Evolutionary conservation across 2,797 vertebrate genomes (phyloP), one percentile per base, ranked within the genome.

Genomic region (Argya squamiceps): DNA sequence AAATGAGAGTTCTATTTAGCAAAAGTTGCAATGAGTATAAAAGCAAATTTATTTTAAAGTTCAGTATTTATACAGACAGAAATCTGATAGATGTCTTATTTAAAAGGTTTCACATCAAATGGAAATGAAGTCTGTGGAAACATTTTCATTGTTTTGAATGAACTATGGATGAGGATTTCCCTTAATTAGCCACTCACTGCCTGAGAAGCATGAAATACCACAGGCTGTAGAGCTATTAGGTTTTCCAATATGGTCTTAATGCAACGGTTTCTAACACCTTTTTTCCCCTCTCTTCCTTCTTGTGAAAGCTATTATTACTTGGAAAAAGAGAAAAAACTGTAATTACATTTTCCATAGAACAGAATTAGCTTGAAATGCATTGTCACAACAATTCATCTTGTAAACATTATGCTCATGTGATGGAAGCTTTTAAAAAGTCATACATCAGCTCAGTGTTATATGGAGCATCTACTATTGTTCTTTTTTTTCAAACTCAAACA

Each of bases 401-500:
- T 84, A 93, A 82, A 76, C 43, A 44, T 39, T 75, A 53, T 58
- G 20, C 30, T 69, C 43, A 39, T 60, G 34, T 55, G 29, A 70
- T 46, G 22, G 37, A 83, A 93, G 21, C 49, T 70, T 93, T 88
- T 41, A 29, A 89, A 91, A 76, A 84, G 34, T 49, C 36, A 59
- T 65, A 18, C 10, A 69, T n/a, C 15, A 74, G 12, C 34, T 90
- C 76, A 44, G 16, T 55, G 63, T 50, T 84, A 67, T 84, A 73
- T 52, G 30, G 32, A 87, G 23, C 32, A 93, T 92, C 29, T 75
- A 87, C 93, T 73, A 37, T 82, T 92, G 53, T 73, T 6, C 23
- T 86, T 94, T 96, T 62, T 91, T 92, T 90, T 47, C 37, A 73
- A 67, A 62, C 30, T 81, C 53, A 60, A 90, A 68, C 34, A 78